Base-by-base conservation (phyloP, 2,888 invertebrate species). In the Alentia gelatinosa region DNA sequence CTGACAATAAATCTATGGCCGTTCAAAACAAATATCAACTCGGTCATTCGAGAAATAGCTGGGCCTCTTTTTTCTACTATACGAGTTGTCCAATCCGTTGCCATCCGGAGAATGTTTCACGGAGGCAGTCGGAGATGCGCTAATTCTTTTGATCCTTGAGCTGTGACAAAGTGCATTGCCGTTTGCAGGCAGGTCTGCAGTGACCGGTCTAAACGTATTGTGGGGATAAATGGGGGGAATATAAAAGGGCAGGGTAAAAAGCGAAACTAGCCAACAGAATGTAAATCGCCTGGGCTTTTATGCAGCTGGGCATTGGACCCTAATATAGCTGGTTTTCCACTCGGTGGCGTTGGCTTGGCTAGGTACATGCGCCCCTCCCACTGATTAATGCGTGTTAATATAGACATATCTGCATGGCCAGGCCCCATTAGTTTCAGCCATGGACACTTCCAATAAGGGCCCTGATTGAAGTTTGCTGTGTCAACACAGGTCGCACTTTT, bases 351-450 rank as follows among this genome's bases (percentile, higher is more conserved):
- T 56, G 56, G 19, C 56, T 56, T 12, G 56, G 56, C 56, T 56
- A n/a, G 56, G 39, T 39, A 4, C 79, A 79, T 7, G 4, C 1
- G 3, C 35, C 79, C 23, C 12, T 37, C 23, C n/a, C 39, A 19
- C 79, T 79, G 79, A 79, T 79, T 79, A 79, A 79, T 79, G 39
- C 39, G 15, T 39, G 79, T 79, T 79, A 79, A 79, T 79, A 79
- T 79, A 79, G 79, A 79, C 79, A 79, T 79, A 79, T 79, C 39
- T 37, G 37, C 37, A 7, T 26, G 1, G 26, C 39, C 23, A 5
- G 37, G 1, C 37, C n/a, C 79, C 79, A 39, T 79, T 39, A 79
- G 79, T 79, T 39, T 79, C 79, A 26, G 79, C 37, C 37, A 35
- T 39, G 79, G 30, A 30, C 68, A 26, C 68, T 68, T 30, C 68